Base-by-base conservation (phyloP, 2,113 vertebrate species). In the Cavia aperea region DNA sequence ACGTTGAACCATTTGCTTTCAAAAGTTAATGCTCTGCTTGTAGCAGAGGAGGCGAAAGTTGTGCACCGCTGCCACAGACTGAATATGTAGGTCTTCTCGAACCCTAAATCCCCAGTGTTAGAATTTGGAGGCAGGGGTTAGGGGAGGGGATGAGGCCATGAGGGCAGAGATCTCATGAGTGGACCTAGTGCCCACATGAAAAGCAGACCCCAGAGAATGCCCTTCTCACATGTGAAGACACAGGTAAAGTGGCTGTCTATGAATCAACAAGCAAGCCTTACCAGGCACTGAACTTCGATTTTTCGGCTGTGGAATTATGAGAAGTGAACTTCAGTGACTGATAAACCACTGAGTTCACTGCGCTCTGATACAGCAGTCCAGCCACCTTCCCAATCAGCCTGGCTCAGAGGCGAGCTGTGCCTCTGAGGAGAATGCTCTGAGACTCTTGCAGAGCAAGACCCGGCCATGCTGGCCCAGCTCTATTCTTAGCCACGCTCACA, bases 401-500 rank as follows among this genome's bases (percentile, higher is more conserved):
- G 46, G 72, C 56, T 39, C 70, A 16, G 46, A 58, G n/a, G 2
- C 19, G 39, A 29, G 75, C 63, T 63, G 51, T 2, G 13, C 39
- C 1, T 4, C 21, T 5, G 62, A 43, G 83, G 63, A 21, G 75
- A 77, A 73, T 5, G n/a, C 68, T 93, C 43, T 13, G 6, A 86
- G 70, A 46, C 63, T 75, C 91, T 39, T 12, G 26, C 5, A 6
- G 83, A 81, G 81, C 72, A 73, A 92, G 62, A 54, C 39, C 88
- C 87, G 15, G 15, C 84, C 66, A 54, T 56, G 81, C 91, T 29
- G n/a, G 78, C 87, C 88, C 68, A 2, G 58, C 60, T 94, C 96
- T 96, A 94, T 95, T 96, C 95, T 95, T 92, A 95, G 96, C 92
- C 15, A 49, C 0, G 9, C 87, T 94, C 93, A 63, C 95, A 96